Evolutionary conservation across 2,113 vertebrate genomes (phyloP).

Genomic region (Promerops cafer): DNA sequence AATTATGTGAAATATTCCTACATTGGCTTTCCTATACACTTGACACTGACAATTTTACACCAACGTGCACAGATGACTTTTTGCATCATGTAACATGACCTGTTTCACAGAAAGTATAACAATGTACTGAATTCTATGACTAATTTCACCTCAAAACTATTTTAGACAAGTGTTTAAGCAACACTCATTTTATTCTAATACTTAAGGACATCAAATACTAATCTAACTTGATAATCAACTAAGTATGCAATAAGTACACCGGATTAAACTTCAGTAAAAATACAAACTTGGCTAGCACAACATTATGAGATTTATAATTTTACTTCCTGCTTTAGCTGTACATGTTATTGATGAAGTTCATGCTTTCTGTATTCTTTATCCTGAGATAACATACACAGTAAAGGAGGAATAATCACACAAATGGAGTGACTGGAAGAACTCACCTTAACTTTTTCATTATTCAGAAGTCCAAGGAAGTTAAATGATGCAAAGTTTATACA

Average conservation of each 20-base stretch:
- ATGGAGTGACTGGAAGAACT: background rate
- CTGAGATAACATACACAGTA: background rate
- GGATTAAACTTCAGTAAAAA: background rate
- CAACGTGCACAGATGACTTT: background rate
- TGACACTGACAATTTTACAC: background rate
- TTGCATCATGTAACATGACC: background rate
- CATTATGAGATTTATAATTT: background rate
- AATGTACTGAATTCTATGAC: background rate
- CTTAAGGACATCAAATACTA: background rate
- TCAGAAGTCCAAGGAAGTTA: constrained; percentile 93
- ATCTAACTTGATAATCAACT: background rate
- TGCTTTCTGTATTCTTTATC: background rate
- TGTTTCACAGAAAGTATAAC: background rate
- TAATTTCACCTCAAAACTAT: background rate
- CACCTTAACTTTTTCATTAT: constrained; percentile 90
- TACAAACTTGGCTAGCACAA: background rate
- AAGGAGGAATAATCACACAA: background rate
- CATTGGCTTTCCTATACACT: background rate
- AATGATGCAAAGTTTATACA: constrained; percentile 95
- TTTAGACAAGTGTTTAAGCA: background rate
- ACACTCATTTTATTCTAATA: background rate
- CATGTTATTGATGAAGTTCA: background rate
- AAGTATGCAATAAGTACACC: background rate
- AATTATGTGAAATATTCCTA: background rate
- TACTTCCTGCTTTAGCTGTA: background rate